phyloP scores from a whole-genome alignment of 2,113 vertebrate species.

The human region GRCh38 chr20:53229501-53230000 shows the following conservation, averaged over 20 bases:
- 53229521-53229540: accelerated
- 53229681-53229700: no score
- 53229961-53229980: no score
- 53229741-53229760: neutral
- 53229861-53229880: no score
- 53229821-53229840: no score
- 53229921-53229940: no score
- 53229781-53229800: accelerated
- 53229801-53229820: no score
- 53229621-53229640: neutral
- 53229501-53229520: neutral
- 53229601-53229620: neutral
- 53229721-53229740: neutral
- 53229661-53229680: neutral
- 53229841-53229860: no score
- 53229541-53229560: accelerated
- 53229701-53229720: neutral
- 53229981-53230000: no score
- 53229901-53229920: no score
- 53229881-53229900: no score
- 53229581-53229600: neutral
- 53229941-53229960: no score
- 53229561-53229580: neutral
- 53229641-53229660: no score
- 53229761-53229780: neutral